Conservation (phyloP, 2,797 vertebrate species). For the Cyprinodon diabolis region DNA sequence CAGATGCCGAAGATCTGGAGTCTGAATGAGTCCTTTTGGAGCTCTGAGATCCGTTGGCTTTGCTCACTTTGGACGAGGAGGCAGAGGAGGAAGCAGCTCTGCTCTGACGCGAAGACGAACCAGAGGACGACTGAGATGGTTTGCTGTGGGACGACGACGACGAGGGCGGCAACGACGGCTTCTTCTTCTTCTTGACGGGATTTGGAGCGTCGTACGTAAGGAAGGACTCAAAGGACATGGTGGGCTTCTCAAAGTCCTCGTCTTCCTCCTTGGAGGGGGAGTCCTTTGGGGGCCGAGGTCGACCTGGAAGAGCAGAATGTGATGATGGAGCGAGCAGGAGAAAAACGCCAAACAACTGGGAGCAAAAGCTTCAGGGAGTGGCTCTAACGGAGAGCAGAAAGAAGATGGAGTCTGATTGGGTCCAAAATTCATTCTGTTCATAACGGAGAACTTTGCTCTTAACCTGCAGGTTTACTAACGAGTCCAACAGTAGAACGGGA, state of each 20-base stretch:
- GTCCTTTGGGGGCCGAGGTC: slow-evolving; percentile 60
- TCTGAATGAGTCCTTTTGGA: slow-evolving; percentile 66
- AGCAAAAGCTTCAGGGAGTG: too few species aligned
- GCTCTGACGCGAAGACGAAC: slow-evolving; percentile 51
- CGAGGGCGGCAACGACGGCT: slow-evolving; percentile 43
- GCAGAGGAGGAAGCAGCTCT: slow-evolving; percentile 22
- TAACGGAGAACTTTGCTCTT: too few species aligned
- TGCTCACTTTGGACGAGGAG: slow-evolving; percentile 75
- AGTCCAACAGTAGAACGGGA: too few species aligned
- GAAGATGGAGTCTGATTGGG: too few species aligned
- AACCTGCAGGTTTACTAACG: too few species aligned
- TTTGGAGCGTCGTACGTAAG: slow-evolving; percentile 94
- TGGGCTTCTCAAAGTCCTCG: slow-evolving; percentile 87
- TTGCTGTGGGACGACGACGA: slow-evolving; percentile 65
- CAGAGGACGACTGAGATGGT: slow-evolving; percentile 54
- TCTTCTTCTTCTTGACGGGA: slow-evolving; percentile 89
- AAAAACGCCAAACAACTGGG: neutral
- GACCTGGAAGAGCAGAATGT: slow-evolving; percentile 55
- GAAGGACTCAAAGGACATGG: slow-evolving; percentile 98
- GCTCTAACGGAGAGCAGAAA: too few species aligned
- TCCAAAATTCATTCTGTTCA: too few species aligned
- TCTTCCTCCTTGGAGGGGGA: slow-evolving; percentile 66
- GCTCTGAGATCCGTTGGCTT: slow-evolving; percentile 73
- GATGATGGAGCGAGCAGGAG: neutral
- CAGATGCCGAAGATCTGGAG: slow-evolving; percentile 34